Evolutionary conservation across 2,113 vertebrate genomes (phyloP), one percentile per base, ranked within the genome.

Genomic region (Pseudorasbora parva): DNA sequence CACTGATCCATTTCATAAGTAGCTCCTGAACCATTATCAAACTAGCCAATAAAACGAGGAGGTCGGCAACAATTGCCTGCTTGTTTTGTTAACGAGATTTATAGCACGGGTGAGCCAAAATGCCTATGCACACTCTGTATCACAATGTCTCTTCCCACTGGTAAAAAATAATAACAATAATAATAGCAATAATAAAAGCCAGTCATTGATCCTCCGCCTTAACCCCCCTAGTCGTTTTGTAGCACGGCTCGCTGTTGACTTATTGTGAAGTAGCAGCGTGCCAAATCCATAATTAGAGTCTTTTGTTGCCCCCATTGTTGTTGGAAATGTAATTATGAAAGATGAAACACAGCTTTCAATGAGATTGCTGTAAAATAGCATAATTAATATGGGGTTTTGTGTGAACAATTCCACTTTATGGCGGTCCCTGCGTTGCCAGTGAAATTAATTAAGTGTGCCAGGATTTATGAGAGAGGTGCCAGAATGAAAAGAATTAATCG

Each of bases 371-470:
- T 98, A 98, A 95, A 99, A 98, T 98, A 97, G 97, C 97, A 98
- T 98, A 98, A 99, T 99, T 99, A 98, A 99, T 99, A 98, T 97
- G 96, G 96, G 97, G 96, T 98, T 93, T 99, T 98, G 96, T 94
- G 95, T 97, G 96, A 98, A 98, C 96, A 98, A 97, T 98, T 95
- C 96, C 94, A 95, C 97, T 98, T 97, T 98, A 97, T 95, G 93
- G 96, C 96, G 96, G 92, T 91, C 96, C 95, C 96, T 95, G 93
- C 92, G 95, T 95, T 96, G 95, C 95, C 97, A 93, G 94, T 96
- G 96, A 98, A 98, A 99, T 99, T 99, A 99, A 99, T 99, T 99
- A 99, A 99, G 97, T 99, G 97, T 96, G 97, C 97, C 95, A 97
- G 96, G 97, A 99, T 99, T 99, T 99, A 99, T 99, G 96, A 96